Percentiles rank a stretch among this genome's conserved stretches.
Conservation (phyloP, 2,113 vertebrate genomes). For the Promerops cafer region DNA sequence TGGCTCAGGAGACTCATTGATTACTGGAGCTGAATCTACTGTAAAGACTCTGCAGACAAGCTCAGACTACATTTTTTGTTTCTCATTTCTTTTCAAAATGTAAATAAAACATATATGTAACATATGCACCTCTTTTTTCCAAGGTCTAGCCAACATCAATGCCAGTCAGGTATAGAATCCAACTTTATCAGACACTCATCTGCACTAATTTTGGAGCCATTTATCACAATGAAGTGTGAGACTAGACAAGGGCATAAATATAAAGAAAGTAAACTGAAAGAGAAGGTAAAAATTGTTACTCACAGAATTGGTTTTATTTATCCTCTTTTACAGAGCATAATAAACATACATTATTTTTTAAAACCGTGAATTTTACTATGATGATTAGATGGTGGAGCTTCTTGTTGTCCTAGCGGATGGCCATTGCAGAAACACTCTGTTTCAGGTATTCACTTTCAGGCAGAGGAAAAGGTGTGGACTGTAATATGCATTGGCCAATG, state of each 20-base stretch:
- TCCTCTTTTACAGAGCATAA: neutral
- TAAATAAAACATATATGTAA: neutral
- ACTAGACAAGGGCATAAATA: neutral
- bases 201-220: neutral
- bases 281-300: neutral
- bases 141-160: neutral
- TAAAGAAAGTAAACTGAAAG: neutral
- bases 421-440: neutral
- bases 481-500: neutral
- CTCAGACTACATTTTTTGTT: neutral
- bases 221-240: neutral
- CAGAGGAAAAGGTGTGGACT: neutral
- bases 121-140: neutral
- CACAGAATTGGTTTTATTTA: neutral
- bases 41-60: neutral
- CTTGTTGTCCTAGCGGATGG: neutral
- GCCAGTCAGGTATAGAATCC: neutral
- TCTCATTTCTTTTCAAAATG: neutral
- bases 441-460: neutral
- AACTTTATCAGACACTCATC: neutral
- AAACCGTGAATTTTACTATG: neutral
- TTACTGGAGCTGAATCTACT: neutral
- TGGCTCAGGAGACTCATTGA: neutral
- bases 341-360: neutral
- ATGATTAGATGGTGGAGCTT: neutral